phyloP scores from a whole-genome alignment of 2,113 vertebrate genomes.

The Dipodomys stephensi region DNA sequence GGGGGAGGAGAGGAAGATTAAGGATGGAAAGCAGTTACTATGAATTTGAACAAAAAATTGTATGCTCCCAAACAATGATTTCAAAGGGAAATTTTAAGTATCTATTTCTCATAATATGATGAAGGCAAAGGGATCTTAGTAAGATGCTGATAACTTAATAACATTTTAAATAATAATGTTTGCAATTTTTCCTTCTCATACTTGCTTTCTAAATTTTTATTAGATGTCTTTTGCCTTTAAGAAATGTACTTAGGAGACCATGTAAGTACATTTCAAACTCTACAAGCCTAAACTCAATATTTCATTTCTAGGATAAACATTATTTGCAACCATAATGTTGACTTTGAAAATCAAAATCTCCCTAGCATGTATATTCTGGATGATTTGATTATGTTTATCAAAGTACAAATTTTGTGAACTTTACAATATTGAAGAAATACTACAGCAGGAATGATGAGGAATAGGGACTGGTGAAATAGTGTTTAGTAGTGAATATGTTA shows the following conservation, averaged over 20 bases:
- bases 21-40: background rate
- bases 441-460: background rate
- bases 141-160: background rate
- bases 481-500: background rate
- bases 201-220: background rate
- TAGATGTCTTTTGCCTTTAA: background rate
- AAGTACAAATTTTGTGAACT: background rate
- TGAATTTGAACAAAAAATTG: background rate
- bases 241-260: background rate
- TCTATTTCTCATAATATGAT: background rate
- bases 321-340: background rate
- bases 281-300: background rate
- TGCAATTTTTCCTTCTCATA: background rate
- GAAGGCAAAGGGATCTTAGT: background rate
- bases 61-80: background rate
- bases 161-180: background rate
- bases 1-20: background rate
- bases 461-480: background rate
- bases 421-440: background rate
- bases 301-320: background rate
- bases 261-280: background rate
- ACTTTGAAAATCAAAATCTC: slow-evolving; percentile 6
- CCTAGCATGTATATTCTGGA: background rate
- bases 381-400: background rate
- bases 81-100: background rate